Base-by-base conservation (phyloP, 2,797 vertebrate species). In the Lerista edwardsae region DNA sequence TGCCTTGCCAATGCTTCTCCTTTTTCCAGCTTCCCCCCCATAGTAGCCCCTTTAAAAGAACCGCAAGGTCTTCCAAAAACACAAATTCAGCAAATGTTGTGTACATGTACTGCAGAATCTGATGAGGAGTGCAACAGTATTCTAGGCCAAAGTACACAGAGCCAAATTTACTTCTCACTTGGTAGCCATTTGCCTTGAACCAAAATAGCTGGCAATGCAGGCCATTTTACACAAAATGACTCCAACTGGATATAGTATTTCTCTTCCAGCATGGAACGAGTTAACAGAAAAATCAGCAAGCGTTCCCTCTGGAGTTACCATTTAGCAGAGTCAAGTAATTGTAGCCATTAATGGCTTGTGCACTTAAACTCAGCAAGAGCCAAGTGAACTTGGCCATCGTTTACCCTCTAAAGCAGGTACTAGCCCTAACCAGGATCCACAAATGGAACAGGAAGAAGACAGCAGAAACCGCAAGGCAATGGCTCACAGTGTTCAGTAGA, bases 361-460 rank as follows among this genome's bases (percentile, higher is more conserved):
- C n/a, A 47, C 67, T 29, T 55, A 44, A 76, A 72, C 7, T 72
- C 36, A 65, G n/a, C 73, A 75, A 25, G 44, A 36, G 57, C 59
- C 61, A 64, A 36, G 23, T 57, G 44, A 64, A 64, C 17, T 76
- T 55, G 61, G 15, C 73, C 65, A 68, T 31, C 27, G 11, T 80
- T 57, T 65, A 72, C 59, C 59, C 65, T 65, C 8, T 59, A 55
- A 34, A 41, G 65, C 27, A 72, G 41, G 29, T 47, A 27, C 31
- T 69, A 41, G 29, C 78, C 65, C 31, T 75, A 34, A 74, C 19
- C 39, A 47, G 76, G 75, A 75, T 67, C 69, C 62, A 80, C 69
- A 84, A 84, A 65, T 74, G 61, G 83, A 84, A 79, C 34, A 74
- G 44, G 19, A 75, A 80, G 77, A 68, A 23, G 84, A 80, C 29